Evolutionary conservation across 1,140 invertebrate species (phyloP), one percentile per base, ranked within the genome.

Genomic region (Hyposmocoma kahamanoa): DNA sequence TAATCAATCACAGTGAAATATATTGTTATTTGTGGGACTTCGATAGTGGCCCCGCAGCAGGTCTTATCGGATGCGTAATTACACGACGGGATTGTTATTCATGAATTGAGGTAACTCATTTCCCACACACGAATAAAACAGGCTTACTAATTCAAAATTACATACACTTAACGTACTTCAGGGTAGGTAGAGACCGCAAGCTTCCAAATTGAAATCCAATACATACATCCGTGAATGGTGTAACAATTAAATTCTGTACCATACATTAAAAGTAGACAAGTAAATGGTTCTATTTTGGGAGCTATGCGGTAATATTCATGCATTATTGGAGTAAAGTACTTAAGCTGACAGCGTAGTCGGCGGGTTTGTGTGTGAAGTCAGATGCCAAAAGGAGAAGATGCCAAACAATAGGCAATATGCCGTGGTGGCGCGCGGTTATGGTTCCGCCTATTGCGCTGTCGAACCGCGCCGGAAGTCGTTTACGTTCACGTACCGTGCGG

Each of bases 371-470:
- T 72, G 66, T 66, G 62, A 76, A 55, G 67, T 72, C 69, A 56
- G 68, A 82, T 84, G 80, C 80, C 80, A 84, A 84, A 59, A 80
- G 67, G 64, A 59, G 60, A 63, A 79, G 72, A 82, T 80, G 80
- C 78, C 80, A 84, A 80, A 75, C 73, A 81, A 80, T 81, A 80
- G 72, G 78, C 74, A 78, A 82, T 82, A 79, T 69, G 70, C 66
- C 53, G 58, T 49, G 59, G 59, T 42, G 57, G 60, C 55, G 53
- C 41, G 56, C 41, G 52, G 53, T 67, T 71, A 70, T 71, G 67
- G 66, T 77, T 72, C 67, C 72, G 72, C 56, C 65, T 68, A 66
- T 15, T 5, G 5, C 59, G 47, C 51, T 65, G 69, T 71, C 70
- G 71, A 75, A 72, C 41, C 60, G 59, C 47, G 45, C 51, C 64